These are phyloP conservation scores for Catharus ustulatus DNA, from an alignment of 2,797 vertebrate genomes.

Conservation along the genomic window DNA sequence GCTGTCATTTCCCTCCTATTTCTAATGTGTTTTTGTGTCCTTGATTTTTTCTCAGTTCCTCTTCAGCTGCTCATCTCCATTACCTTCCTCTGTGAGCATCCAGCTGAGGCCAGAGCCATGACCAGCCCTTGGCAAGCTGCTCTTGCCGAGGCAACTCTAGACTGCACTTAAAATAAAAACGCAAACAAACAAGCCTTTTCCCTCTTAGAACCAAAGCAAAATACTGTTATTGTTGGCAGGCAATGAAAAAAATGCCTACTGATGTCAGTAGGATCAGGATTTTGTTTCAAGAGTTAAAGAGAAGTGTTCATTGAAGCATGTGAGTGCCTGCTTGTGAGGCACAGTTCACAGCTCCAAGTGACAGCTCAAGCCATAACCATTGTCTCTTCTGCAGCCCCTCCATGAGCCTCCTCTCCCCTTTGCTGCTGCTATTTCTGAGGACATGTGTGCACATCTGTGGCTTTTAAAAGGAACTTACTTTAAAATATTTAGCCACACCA, in stretches of 20 bases:
- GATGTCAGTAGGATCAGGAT: background rate
- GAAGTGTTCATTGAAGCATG: background rate
- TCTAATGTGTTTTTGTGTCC: background rate
- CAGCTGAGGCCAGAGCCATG: background rate
- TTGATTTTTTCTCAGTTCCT: background rate
- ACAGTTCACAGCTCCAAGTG: background rate
- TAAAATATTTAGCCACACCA: background rate
- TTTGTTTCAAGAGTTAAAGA: background rate
- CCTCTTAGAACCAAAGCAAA: background rate
- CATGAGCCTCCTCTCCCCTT: background rate
- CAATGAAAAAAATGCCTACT: background rate
- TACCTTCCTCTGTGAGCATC: background rate
- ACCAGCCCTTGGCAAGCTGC: background rate
- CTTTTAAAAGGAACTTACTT: background rate
- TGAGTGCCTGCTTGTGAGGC: background rate
- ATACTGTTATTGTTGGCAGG: background rate
- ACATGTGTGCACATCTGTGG: background rate
- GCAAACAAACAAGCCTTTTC: background rate
- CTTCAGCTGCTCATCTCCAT: background rate
- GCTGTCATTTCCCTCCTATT: background rate
- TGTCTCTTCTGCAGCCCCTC: background rate
- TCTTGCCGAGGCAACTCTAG: background rate
- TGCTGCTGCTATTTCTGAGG: background rate
- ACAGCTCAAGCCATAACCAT: background rate
- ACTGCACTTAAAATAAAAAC: background rate